Evolutionary conservation across 2,888 invertebrate species (phyloP), one percentile per base, ranked within the genome.

Genomic region (Sialis lutaria): DNA sequence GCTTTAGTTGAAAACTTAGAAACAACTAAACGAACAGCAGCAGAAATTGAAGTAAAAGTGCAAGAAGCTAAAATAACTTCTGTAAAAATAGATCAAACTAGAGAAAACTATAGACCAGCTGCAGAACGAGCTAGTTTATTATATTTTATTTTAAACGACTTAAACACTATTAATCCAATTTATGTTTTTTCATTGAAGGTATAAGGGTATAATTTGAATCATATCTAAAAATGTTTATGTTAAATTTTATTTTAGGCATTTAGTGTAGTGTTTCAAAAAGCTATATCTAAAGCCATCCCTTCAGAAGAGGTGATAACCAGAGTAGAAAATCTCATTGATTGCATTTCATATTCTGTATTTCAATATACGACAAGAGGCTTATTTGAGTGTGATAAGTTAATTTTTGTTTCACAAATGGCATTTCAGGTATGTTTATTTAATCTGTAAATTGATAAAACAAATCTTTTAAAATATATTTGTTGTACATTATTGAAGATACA

Each of bases 131-230:
- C 95, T 0, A 93, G 93, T 47, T 71, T 96, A 5, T 70, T 96
- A 0, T 96, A 96, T 65, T 96, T 96, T 59, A 93, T 96, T 54
- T 68, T 96, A 39, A 95, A 95, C 60, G 95, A 96, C 55, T 70
- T 96, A 49, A 89, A 92, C 65, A 92, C 90, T 33, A 93, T 96
- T 51, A 93, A 95, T 67, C 92, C 92, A 1, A 93, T 96, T 57
- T 96, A 96, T 64, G 93, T 95, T 63, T 96, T 96, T 67, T 95
- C 95, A 9, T 69, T 96, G 50, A 95, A 96, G 77, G 90, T 83
- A 8, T 42, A 30, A 9, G 90, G 82, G 8, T 40, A 10, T 31
- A 9, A 9, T 22, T 37, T 13, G 4, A 35, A 10, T 13, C 8
- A 40, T 40, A 12, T n/a, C 12, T n/a, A 45, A 44, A 6, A 33